These are phyloP conservation scores for Formicarius rufipectus DNA, from an alignment of 2,113 vertebrate genomes.

Conservation along the genomic window DNA sequence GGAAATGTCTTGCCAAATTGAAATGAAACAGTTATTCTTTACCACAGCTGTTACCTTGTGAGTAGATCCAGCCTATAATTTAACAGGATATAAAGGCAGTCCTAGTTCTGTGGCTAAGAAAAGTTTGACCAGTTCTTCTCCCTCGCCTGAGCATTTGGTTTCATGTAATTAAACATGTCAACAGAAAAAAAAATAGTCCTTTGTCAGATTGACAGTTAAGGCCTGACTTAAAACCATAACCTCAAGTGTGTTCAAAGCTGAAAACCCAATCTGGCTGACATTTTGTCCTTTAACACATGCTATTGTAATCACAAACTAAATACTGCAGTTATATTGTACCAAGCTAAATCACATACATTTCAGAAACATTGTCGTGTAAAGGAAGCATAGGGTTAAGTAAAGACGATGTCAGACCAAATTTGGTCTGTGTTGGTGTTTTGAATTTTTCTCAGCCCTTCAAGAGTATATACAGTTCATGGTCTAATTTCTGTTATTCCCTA, in stretches of 20 bases:
- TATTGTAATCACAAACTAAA: not conserved
- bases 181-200: not conserved
- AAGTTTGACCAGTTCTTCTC: not conserved
- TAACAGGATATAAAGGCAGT: not conserved
- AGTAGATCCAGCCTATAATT: not conserved
- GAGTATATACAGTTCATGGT: not conserved
- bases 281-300: slow-evolving; percentile 37
- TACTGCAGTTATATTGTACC: not conserved
- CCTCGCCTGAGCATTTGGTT: not conserved
- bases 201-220: not conserved
- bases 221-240: slow-evolving; percentile 12
- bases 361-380: not conserved
- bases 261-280: slow-evolving; percentile 20
- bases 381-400: not conserved
- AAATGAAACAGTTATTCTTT: not conserved
- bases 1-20: not conserved
- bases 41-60: not conserved
- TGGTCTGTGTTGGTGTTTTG: not conserved
- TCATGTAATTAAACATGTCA: not conserved
- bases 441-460: slow-evolving; percentile 30
- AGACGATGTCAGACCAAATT: slow-evolving; percentile 2
- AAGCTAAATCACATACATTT: not conserved
- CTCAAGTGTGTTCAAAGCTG: not conserved
- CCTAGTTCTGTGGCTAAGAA: not conserved
- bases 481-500: slow-evolving; percentile 30